phyloP scores from a whole-genome alignment of 1,140 invertebrate genomes.

The Ooceraea biroi region DNA sequence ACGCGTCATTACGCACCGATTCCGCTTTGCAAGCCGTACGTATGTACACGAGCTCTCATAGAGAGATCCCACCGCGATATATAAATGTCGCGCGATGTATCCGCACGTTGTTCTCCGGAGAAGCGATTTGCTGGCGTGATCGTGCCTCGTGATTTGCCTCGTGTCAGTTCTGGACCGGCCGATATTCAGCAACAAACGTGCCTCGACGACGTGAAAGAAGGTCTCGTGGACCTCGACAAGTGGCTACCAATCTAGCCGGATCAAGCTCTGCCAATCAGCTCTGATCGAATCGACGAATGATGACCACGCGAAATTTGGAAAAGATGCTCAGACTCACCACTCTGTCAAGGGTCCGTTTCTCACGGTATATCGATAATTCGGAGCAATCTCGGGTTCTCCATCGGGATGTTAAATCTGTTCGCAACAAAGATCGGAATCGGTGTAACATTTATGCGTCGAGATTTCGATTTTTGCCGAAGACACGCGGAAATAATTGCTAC shows the following conservation, averaged over 20 bases:
- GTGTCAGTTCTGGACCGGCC: neutral
- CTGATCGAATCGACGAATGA: neutral
- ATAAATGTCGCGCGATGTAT: constrained; percentile 72
- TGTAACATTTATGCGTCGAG: neutral
- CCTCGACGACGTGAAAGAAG: constrained; percentile 9
- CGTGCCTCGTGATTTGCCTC: constrained; percentile 46
- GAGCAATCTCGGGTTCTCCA: neutral
- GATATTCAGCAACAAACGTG: constrained; percentile 20
- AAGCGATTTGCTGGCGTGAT: constrained; percentile 65
- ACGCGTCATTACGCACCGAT: constrained; percentile 29
- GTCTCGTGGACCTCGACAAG: constrained; percentile 10
- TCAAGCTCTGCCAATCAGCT: too few relatives aligned
- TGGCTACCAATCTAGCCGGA: neutral
- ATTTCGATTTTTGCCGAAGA: too few relatives aligned
- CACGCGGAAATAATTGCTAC: neutral
- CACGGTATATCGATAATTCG: constrained; percentile 59
- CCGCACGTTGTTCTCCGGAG: constrained; percentile 54
- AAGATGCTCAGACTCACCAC: constrained; percentile 81
- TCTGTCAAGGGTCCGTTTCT: constrained; percentile 78
- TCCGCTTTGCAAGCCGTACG: constrained; percentile 1
- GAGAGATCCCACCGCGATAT: constrained; percentile 70
- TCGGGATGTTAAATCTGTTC: neutral
- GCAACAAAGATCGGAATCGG: neutral
- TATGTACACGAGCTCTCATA: constrained; percentile 73
- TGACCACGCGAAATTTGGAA: constrained; percentile 76